A percentile compares a stretch with the other conserved stretches of the same genome.
phyloP scores from a whole-genome alignment of 2,888 invertebrate species.

The Corbicula japonica region DNA sequence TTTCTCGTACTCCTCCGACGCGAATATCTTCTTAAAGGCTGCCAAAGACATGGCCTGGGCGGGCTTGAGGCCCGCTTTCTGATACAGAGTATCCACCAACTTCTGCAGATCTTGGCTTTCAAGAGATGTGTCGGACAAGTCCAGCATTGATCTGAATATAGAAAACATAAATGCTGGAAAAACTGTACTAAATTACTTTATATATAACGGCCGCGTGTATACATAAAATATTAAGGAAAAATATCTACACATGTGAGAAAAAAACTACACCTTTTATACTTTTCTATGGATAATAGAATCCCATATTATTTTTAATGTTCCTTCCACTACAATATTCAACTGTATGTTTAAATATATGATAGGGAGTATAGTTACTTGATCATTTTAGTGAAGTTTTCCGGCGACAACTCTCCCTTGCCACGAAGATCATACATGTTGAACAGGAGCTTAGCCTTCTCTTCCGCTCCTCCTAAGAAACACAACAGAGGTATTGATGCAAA shows the following conservation, averaged over 20 bases:
- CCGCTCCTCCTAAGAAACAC: constrained; percentile 72
- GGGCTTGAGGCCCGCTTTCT: constrained; percentile 66
- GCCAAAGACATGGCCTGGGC: constrained; percentile 70
- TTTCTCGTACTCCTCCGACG: constrained; percentile 72
- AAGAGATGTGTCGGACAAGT: constrained; percentile 74
- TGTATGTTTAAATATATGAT: no score
- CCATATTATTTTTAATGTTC: no score
- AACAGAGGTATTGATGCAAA: no score
- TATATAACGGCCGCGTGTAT: no score
- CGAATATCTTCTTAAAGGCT: constrained; percentile 76
- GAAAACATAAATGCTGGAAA: no score
- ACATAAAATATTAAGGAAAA: no score
- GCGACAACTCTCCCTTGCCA: constrained; percentile 69
- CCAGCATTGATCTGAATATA: constrained; percentile 78
- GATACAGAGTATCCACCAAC: constrained; percentile 73
- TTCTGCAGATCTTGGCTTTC: constrained; percentile 62
- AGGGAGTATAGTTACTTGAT: no score
- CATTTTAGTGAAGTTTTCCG: constrained; percentile 74
- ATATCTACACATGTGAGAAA: no score
- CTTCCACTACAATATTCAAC: no score
- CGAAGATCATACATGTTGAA: constrained; percentile 81
- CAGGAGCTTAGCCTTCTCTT: constrained; percentile 76
- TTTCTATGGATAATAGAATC: no score
- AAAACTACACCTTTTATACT: no score
- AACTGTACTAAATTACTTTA: no score